Percentiles rank a stretch among this genome's conserved stretches.
phyloP scores from a whole-genome alignment of 2,113 vertebrate genomes.

The Suncus etruscus region DNA sequence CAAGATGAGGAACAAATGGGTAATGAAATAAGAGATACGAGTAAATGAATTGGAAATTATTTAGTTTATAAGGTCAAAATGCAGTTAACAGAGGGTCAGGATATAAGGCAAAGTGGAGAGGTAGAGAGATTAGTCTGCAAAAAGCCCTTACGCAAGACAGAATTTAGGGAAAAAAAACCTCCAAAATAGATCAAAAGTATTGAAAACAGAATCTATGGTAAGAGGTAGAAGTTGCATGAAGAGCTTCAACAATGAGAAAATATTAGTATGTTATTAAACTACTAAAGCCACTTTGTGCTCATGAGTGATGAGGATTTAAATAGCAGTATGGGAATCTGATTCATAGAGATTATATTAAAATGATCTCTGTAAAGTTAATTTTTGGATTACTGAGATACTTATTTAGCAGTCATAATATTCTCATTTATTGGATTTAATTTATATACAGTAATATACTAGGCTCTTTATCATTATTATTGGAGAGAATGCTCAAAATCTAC shows the following conservation, averaged over 20 bases:
- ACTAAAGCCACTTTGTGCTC: neutral
- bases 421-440: neutral
- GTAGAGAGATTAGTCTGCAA: neutral
- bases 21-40: neutral
- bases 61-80: neutral
- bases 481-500: neutral
- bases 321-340: neutral
- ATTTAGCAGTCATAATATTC: neutral
- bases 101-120: too few relatives aligned
- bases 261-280: neutral
- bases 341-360: slow-evolving; percentile 10
- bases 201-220: neutral
- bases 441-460: neutral
- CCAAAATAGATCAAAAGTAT: neutral
- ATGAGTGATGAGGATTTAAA: neutral
- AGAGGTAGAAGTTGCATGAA: neutral
- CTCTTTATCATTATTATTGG: neutral
- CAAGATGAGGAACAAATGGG: neutral
- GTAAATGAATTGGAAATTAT: neutral
- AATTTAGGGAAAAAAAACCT: neutral
- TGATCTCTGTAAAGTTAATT: neutral
- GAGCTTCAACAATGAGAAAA: slow-evolving; percentile 3
- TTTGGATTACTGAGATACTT: neutral
- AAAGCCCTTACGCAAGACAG: neutral
- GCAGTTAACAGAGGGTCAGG: neutral